Base-by-base conservation (phyloP, 92 coral and sea anemone genomes). In the Meandrina meandrites region DNA sequence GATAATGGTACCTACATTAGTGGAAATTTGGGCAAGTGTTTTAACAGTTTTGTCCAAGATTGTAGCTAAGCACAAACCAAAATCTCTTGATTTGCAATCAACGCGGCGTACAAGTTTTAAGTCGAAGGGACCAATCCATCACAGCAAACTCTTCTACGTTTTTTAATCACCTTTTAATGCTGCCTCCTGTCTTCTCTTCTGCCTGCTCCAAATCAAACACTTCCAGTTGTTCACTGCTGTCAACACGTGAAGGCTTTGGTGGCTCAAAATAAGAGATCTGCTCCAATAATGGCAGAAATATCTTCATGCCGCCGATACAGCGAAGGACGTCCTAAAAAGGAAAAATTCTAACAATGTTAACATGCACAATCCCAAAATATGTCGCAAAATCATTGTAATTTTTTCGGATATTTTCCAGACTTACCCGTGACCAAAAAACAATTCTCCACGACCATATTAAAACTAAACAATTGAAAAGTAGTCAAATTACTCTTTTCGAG, bases 201-300 rank as follows among this genome's bases (percentile, higher is more conserved):
- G 81, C 30, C 74, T 62, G 48, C 62, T 85, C 82, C 32, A 85
- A 50, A 57, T 85, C 88, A 85, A 60, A 27, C 18, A 76, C 48
- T 62, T 85, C 35, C 48, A 62, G 76, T 35, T 60, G 76, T 75
- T 85, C 88, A 27, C 32, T 85, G 68, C 53, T 75, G n/a, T 22
- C 42, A 19, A 73, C 14, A 58, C 27, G 80, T 15, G 28, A 40
- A 75, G 28, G 54, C 60, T 19, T 30, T 15, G 75, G 64, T 19
- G 82, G 66, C 31, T 76, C 76, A 76, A 85, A 85, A 72, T 40
- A 40, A 16, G 75, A 81, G 24, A 97, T 91, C 78, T 93, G 97
- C 82, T 97, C 99, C 88, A 97, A 74, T 62, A 97, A 81, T 28
- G 99, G 98, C 51, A 97, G 90, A 92, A 97, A 97, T 30, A 97